A percentile compares a stretch with the other conserved stretches of the same genome.
phyloP scores from a whole-genome alignment of 2,113 vertebrate species.

The Aphelocoma coerulescens region DNA sequence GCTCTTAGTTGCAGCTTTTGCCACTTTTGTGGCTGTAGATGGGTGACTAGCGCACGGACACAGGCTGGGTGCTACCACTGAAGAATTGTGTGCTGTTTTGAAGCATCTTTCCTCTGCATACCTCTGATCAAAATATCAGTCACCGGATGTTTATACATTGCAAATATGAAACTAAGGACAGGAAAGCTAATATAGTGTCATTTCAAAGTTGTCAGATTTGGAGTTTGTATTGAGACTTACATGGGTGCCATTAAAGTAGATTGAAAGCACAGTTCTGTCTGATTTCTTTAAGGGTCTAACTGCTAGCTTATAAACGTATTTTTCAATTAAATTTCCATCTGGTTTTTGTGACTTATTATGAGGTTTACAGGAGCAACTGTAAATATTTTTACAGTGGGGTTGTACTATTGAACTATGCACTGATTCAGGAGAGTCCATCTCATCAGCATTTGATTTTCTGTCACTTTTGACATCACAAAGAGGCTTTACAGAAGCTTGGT shows the following conservation, averaged over 20 bases:
- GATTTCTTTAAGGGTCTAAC: not conserved
- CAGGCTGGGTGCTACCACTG: accelerated
- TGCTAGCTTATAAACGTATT: not conserved
- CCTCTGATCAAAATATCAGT: not conserved
- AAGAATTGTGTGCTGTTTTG: not conserved
- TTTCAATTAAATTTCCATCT: not conserved
- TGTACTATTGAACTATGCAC: not conserved
- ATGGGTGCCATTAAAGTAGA: not conserved
- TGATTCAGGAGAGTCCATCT: not conserved
- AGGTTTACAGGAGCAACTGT: not conserved
- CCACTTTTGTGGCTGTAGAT: not conserved
- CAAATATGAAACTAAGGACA: not conserved
- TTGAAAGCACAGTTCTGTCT: not conserved
- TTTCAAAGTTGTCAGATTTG: not conserved
- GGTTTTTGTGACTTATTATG: not conserved
- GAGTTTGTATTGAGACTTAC: not conserved
- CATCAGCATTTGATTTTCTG: not conserved
- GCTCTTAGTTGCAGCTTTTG: not conserved
- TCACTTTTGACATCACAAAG: not conserved
- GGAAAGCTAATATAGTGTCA: not conserved
- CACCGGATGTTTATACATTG: not conserved
- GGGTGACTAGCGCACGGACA: not conserved
- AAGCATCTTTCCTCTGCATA: not conserved
- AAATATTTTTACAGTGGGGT: not conserved
- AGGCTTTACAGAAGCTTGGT: not conserved